Base-by-base conservation (phyloP, 2,888 invertebrate species). In the Caenorhabditis afra region DNA sequence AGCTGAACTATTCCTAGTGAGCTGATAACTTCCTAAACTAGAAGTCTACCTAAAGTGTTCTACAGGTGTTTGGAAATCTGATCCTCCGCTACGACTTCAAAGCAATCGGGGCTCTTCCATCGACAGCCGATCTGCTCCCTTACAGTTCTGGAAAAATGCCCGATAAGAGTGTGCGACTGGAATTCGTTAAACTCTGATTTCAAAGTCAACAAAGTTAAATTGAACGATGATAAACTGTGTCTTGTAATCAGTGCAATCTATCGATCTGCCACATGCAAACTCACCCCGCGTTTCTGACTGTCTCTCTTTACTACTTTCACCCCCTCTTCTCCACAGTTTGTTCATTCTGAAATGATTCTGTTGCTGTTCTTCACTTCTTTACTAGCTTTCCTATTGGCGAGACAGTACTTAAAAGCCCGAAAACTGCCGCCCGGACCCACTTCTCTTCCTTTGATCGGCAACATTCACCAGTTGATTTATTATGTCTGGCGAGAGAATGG, bases 1-100 rank as follows among this genome's bases (percentile, higher is more conserved):
- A 45, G 65, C 79, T 1, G 82, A 81, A 44, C n/a, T 82, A 11
- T 82, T 79, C 39, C 61, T 82, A 76, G 82, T 81, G 14, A 39
- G 58, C 45, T 0, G 1, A 4, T 3, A 14, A 20, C 12, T 67
- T 47, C 5, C 10, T 5, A 29, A 29, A 29, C 14, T 35, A 14
- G 37, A 47, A 5, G 29, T 29, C 29, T 29, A 29, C 18, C 35
- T 29, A 66, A 47, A 29, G 29, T 7, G 29, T 7, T 29, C n/a
- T n/a, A n/a, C 71, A 78, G 78, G 65, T 78, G 37, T 23, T 71
- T 10, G 78, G 78, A 1, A 78, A 78, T 22, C 61, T 78, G 0
- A 12, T 78, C 1, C 66, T 65, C 23, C 78, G 78, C 5, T 78
- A 78, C 29, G 53, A 71, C 22, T 52, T 74, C 22, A 20, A 45